Percentiles rank a stretch among this genome's conserved stretches.
phyloP scores from a whole-genome alignment of 2,113 vertebrate genomes.

The Brachyhypopomus gauderio region DNA sequence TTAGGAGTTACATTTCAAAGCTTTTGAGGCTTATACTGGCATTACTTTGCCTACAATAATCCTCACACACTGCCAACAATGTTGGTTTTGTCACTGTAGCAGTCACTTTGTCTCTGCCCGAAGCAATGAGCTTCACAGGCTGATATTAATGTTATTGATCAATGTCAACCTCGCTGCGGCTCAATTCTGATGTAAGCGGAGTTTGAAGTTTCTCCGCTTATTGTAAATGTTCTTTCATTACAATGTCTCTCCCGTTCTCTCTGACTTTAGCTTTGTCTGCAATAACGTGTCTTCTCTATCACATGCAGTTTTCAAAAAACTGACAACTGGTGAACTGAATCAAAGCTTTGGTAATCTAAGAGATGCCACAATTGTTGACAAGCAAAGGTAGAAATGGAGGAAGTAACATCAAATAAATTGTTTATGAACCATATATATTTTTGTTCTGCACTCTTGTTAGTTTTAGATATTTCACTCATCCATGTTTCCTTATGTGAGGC shows the following conservation, averaged over 20 bases:
- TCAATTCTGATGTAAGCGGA: slow-evolving; percentile 53
- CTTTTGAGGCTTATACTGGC: slow-evolving; percentile 28
- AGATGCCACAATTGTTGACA: slow-evolving; percentile 70
- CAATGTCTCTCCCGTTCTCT: slow-evolving; percentile 42
- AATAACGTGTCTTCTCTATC: slow-evolving; percentile 74
- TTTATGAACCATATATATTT: slow-evolving; percentile 57
- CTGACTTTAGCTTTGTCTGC: slow-evolving; percentile 51
- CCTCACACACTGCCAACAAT: slow-evolving; percentile 42
- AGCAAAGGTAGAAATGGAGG: slow-evolving; percentile 62
- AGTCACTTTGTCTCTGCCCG: slow-evolving; percentile 59
- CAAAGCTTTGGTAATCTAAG: slow-evolving; percentile 75
- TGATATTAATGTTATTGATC: slow-evolving; percentile 76
- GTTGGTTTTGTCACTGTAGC: slow-evolving; percentile 52
- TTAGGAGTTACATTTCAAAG: slow-evolving; percentile 33
- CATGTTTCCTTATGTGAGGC: background rate
- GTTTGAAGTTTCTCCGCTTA: slow-evolving; percentile 36
- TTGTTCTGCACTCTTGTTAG: background rate
- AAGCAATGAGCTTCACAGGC: slow-evolving; percentile 57
- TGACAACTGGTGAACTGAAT: slow-evolving; percentile 73
- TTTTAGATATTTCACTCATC: slow-evolving; percentile 4
- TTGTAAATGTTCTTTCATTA: slow-evolving; percentile 61
- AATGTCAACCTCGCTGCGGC: slow-evolving; percentile 65
- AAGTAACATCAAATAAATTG: slow-evolving; percentile 71
- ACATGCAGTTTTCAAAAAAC: slow-evolving; percentile 69
- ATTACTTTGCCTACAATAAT: slow-evolving; percentile 47